Evolutionary conservation across 2,797 vertebrate genomes (phyloP), one percentile per base, ranked within the genome.

Genomic region (Sebastolobus altivelis): DNA sequence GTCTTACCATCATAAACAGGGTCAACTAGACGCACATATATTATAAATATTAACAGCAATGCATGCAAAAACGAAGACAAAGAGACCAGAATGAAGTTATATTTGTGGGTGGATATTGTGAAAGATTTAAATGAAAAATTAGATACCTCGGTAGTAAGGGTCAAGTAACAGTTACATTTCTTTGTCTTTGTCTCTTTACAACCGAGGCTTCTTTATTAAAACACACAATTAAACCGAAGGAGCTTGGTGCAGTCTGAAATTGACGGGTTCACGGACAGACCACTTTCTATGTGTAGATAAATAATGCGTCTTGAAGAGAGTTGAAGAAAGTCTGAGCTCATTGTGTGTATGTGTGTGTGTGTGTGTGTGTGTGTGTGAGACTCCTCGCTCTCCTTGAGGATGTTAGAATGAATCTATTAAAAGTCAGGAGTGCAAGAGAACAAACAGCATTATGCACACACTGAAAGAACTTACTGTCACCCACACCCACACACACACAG

Each of bases 401-500:
- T 67, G 67, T 79, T 12, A 27, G 13, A 61, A 61, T 52, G 20
- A 49, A 68, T 81, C 49, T 77, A 80, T 86, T 87, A 83, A 89
- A 90, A 91, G 77, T 81, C 80, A 79, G 65, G 52, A 59, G 46
- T 71, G 66, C 72, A 72, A 74, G 66, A 88, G 80, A 80, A 76
- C 65, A 88, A 90, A 88, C 71, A 70, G 71, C 72, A 76, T 81
- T 65, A 82, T 67, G 72, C 76, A 79, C 73, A 79, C 81, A 67
- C 25, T 63, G 10, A 67, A 77, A 49, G 11, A 83, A 65, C 35
- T 58, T 60, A 20, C 27, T 65, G 65, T 69, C 62, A 49, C 54
- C 62, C 40, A 58, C 38, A 31, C 37, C 56, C 40, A 22, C 49
- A 49, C 20, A 25, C 33, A 67, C 40, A 22, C 49, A 49, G 18